Evolutionary conservation across 2,113 vertebrate species (phyloP), one percentile per base, ranked within the genome.

Genomic region (Elaphurus davidianus): DNA sequence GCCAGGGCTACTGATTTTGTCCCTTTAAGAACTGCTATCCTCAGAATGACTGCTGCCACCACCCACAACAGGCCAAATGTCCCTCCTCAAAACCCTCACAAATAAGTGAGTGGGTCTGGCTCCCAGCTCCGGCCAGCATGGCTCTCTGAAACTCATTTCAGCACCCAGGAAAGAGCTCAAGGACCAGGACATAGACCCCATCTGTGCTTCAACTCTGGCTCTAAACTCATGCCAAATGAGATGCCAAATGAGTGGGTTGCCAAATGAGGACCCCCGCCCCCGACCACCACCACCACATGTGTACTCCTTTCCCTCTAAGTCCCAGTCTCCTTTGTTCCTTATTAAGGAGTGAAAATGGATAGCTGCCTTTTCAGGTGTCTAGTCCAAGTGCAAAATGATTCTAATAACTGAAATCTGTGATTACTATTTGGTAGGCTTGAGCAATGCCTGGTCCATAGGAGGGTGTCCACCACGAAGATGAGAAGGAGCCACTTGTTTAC

Each of bases 401-500:
- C 90, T 94, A 50, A 85, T 40, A 52, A 83, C 45, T 52, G 25
- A 67, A 6, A 17, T 84, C 88, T 94, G 23, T n/a, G 7, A 67
- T 88, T 23, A 40, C 36, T 23, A 30, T 30, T 87, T 64, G 74
- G 43, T 5, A 84, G 54, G 16, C 55, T 55, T 82, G 43, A 47
- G 67, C 64, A 79, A 17, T 33, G 52, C 43, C 47, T 87, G 55
- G 23, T 47, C 54, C 40, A 10, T 62, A 50, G 85, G 52, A 85
- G 9, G 78, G 8, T 13, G 23, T 40, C 59, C 21, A 19, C 19
- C 55, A 78, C 25, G 84, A 84, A 76, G 47, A 83, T 0, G 21
- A 59, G 40, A 92, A 94, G 84, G 93, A 88, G 50, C 36, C 60
- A 74, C 76, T 95, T 71, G 33, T 36, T 91, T 67, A 60, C 57